Evolutionary conservation across 2,113 vertebrate genomes (phyloP).

Genomic region (Chloebia gouldiae): DNA sequence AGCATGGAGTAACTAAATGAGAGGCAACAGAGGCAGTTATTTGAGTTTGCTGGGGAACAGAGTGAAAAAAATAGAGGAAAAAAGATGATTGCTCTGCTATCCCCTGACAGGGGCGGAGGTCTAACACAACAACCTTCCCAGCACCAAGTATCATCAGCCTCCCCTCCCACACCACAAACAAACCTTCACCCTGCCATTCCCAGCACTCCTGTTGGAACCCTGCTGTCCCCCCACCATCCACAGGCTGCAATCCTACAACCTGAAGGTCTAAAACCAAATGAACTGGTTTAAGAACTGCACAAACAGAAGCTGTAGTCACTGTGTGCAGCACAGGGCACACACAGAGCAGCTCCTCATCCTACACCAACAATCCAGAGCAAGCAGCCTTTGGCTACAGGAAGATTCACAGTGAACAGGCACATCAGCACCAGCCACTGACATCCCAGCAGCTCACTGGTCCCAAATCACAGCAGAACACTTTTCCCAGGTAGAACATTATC

Average conservation of each 20-base stretch:
- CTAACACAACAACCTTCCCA: background rate
- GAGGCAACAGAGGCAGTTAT: background rate
- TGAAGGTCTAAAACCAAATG: background rate
- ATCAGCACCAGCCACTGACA: background rate
- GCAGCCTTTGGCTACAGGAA: background rate
- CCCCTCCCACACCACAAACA: background rate
- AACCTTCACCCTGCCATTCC: background rate
- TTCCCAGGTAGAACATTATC: background rate
- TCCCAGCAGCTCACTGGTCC: background rate
- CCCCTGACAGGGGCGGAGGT: background rate
- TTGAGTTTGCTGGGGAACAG: background rate
- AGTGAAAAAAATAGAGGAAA: background rate
- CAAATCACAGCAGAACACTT: background rate
- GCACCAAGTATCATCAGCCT: background rate
- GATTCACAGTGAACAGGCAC: background rate
- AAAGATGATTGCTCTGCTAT: background rate
- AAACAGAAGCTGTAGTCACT: background rate
- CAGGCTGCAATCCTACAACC: background rate
- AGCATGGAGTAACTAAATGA: background rate
- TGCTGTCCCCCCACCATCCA: background rate
- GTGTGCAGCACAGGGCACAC: background rate
- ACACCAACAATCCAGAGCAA: background rate
- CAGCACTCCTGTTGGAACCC: background rate
- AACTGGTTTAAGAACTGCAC: background rate
- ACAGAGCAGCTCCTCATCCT: background rate